These are phyloP conservation scores for Hololepta plana DNA, from an alignment of 2,888 invertebrate species.

Conservation along the genomic window DNA sequence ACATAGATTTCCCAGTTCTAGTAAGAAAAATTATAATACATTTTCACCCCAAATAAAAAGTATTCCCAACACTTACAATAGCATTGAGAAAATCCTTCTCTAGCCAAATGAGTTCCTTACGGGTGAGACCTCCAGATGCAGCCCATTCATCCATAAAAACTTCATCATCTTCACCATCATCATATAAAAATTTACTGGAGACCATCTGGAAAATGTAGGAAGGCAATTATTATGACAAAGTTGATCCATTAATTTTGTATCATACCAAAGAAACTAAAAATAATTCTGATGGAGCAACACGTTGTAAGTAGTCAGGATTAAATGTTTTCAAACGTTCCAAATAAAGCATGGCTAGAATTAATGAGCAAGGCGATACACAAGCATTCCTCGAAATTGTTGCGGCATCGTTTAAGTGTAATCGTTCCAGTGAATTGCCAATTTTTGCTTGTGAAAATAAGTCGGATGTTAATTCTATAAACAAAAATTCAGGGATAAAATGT, in stretches of 20 bases:
- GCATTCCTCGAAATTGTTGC: slow-evolving; percentile 60
- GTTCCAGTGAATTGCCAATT: slow-evolving; percentile 56
- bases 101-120: slow-evolving; percentile 56
- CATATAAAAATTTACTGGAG: slow-evolving; percentile 89
- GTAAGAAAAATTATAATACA: slow-evolving; percentile 6
- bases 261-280: slow-evolving; percentile 90
- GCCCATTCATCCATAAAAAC: slow-evolving; percentile 91
- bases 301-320: slow-evolving; percentile 68
- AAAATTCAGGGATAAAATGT: slow-evolving; percentile 1
- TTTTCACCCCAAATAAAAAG: slow-evolving; percentile 4
- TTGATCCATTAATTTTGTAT: too few relatives aligned
- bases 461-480: slow-evolving; percentile 55
- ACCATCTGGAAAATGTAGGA: slow-evolving; percentile 56
- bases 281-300: slow-evolving; percentile 75
- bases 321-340: slow-evolving; percentile 69
- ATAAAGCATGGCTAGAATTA: slow-evolving; percentile 85
- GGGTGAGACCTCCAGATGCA: slow-evolving; percentile 54
- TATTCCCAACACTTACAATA: slow-evolving; percentile 45
- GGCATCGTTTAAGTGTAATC: slow-evolving; percentile 58
- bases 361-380: slow-evolving; percentile 79
- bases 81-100: slow-evolving; percentile 80
- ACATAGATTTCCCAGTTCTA: slow-evolving; percentile 82
- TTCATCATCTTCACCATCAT: slow-evolving; percentile 83
- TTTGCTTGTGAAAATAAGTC: slow-evolving; percentile 66
- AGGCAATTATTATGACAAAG: slow-evolving; percentile 1